Percentiles rank a stretch among this genome's conserved stretches.
Conservation (phyloP, 2,113 vertebrate genomes). For the Rynchops niger region DNA sequence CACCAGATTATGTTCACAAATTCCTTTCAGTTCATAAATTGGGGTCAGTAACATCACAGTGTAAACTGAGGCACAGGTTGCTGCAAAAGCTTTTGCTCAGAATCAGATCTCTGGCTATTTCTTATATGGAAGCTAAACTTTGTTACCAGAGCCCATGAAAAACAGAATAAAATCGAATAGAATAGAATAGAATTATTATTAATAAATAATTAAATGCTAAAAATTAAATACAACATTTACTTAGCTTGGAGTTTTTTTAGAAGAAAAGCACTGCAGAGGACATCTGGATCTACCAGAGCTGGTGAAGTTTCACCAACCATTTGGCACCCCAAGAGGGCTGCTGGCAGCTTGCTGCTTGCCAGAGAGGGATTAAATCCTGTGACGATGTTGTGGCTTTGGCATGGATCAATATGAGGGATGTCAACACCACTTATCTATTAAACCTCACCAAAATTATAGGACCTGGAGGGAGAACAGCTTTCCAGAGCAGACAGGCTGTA, state of each 20-base stretch:
- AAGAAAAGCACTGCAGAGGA: neutral
- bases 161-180: neutral
- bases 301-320: neutral
- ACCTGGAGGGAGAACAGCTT: neutral
- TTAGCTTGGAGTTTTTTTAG: neutral
- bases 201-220: neutral
- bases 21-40: neutral
- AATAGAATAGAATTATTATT: too few species aligned
- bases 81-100: neutral
- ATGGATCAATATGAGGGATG: fast-evolving
- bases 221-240: neutral
- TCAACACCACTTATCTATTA: neutral
- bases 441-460: neutral
- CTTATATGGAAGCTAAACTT: neutral
- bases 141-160: neutral
- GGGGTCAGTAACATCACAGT: neutral
- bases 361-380: neutral
- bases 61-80: neutral
- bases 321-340: neutral
- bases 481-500: neutral
- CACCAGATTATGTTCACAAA: neutral
- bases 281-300: neutral
- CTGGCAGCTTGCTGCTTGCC: neutral
- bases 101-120: neutral
- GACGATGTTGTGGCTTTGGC: neutral